Base-by-base conservation (phyloP, 2,888 invertebrate species). In the Elegia similella region DNA sequence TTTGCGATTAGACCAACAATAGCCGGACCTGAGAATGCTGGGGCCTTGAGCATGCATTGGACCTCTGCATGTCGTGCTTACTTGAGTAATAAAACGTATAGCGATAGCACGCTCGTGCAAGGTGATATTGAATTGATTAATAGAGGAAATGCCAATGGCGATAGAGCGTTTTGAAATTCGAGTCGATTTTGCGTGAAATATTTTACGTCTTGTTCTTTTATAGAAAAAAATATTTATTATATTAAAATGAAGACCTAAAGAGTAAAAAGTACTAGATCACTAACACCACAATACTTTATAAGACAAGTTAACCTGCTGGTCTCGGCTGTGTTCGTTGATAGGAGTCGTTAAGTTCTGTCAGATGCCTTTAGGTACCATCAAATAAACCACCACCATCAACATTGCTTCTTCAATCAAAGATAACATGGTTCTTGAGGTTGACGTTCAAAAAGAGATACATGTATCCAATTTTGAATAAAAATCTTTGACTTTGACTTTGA, bases 1-100 rank as follows among this genome's bases (percentile, higher is more conserved):
- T 57, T 57, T 38, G 38, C 44, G 54, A 55, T 55, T 17, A 55
- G 34, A 7, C 10, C 54, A 52, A 57, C 54, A 55, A 55, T 55
- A 53, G 48, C 56, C 42, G 57, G 44, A 56, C 44, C n/a, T n/a
- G 56, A 56, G 52, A 56, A 56, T 34, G 44, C 13, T 17, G 17
- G 44, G 30, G 57, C 57, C 52, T 57, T 57, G 57, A 46, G 54
- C 29, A 32, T 44, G 54, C 17, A 29, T 44, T 55, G 44, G 32
- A 55, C 54, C 54, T 55, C 32, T 55, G 54, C 54, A 55, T 55
- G 54, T 44, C 44, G 44, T 55, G 32, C 43, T 32, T 44, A 44
- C 54, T 46, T 55, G 54, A 44, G 44, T 16, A 55, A 55, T 44
- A 16, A 34, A 15, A 55, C 32, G 29, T 43, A 53, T 29, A 15